These are phyloP conservation scores for Xyrauchen texanus DNA, from an alignment of 2,113 vertebrate species.

Conservation along the genomic window DNA sequence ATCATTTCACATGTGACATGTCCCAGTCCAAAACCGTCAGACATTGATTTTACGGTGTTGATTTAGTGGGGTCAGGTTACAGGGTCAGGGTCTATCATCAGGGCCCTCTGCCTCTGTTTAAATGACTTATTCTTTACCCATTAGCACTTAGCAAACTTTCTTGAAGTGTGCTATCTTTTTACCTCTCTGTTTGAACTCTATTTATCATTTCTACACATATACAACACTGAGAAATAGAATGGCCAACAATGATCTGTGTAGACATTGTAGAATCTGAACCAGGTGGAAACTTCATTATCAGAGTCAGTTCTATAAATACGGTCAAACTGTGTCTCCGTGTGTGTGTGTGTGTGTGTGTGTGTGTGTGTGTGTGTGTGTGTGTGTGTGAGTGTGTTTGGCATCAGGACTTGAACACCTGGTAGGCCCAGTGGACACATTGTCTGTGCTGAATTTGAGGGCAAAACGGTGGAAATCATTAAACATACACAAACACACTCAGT, in stretches of 20 bases:
- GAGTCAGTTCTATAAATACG: conserved; percentile 41
- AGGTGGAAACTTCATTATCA: conserved; percentile 44
- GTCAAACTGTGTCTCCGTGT: background rate
- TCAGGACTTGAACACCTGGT: background rate
- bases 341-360: background rate
- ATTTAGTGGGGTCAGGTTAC: conserved; percentile 15
- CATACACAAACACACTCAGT: too few species aligned
- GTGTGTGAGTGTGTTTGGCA: background rate
- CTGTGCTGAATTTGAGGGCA: too few species aligned
- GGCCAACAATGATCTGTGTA: background rate
- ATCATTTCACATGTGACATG: conserved; percentile 10
- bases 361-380: background rate
- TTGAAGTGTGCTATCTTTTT: background rate
- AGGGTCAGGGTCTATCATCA: background rate
- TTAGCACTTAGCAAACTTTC: background rate
- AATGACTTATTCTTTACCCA: conserved; percentile 7
- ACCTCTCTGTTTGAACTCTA: too few species aligned
- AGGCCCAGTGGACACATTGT: too few species aligned
- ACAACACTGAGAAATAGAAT: background rate
- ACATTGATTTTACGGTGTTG: background rate
- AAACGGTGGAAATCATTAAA: too few species aligned
- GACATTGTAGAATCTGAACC: conserved; percentile 1
- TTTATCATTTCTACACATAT: background rate
- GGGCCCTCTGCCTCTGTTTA: background rate
- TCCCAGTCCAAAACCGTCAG: background rate